Base-by-base conservation (phyloP, 2,888 invertebrate species). In the Dolichopus griseipennis region DNA sequence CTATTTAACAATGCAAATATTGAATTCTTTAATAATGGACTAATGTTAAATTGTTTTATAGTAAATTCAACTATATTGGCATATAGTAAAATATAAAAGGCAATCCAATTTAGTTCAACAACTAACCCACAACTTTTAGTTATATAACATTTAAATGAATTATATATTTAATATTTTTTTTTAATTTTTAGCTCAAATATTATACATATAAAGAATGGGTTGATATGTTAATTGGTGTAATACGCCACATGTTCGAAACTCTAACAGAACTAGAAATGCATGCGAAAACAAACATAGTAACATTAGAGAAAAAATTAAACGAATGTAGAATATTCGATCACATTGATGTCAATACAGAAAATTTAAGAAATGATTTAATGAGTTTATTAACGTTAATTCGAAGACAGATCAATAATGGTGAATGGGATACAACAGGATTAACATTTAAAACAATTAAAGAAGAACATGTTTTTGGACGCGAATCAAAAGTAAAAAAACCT, bases 251-350 rank as follows among this genome's bases (percentile, higher is more conserved):
- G 65, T 84, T 88, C 15, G 81, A 80, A 68, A 86, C 86, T n/a
- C 85, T 88, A 61, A 83, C 85, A 69, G 86, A 86, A 71, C 76
- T 89, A 70, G 88, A 89, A 75, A 76, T 78, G 67, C 87, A 88
- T 75, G 86, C 87, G 0, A 83, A 83, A 27, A 79, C 81, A 66
- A 83, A 86, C 72, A 85, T 88, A 5, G 79, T 82, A 65, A 75
- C 84, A 69, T 76, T 88, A 61, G 75, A 77, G 65, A 73, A 73
- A 15, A 76, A 75, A 64, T 72, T 75, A 22, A 52, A 69, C 10
- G 12, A 41, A 1, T 69, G 69, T 21, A 66, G 64, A 65, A 3
- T 43, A 21, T 12, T 52, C n/a, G 70, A 74, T 5, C 75, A 76
- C 61, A 27, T 2, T 73, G 37, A 74, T 76, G 1, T 74, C 74